Evolutionary conservation across 2,113 vertebrate genomes (phyloP).

Genomic region (Colius striatus): DNA sequence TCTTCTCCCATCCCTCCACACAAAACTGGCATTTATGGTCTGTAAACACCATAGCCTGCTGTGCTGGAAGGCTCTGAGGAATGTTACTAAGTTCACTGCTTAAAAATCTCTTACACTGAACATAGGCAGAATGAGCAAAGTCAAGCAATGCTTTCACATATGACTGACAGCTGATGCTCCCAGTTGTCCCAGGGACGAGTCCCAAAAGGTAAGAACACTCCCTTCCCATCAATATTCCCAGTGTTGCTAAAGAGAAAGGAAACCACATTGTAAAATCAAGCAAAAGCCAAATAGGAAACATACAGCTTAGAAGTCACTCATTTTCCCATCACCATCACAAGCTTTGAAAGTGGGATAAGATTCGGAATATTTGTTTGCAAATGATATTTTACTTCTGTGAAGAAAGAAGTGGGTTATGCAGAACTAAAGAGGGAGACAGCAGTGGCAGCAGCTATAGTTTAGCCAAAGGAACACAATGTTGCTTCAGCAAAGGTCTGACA

Average conservation of each 20-base stretch:
- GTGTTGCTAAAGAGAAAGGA: background rate
- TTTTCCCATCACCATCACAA: background rate
- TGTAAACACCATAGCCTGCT: background rate
- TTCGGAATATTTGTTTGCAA: background rate
- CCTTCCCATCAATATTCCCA: background rate
- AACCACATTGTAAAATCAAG: background rate
- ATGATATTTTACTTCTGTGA: background rate
- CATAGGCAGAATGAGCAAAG: background rate
- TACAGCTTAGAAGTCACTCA: background rate
- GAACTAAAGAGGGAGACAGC: background rate
- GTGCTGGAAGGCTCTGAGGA: background rate
- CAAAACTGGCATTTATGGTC: background rate
- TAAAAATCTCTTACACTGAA: background rate
- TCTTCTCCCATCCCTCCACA: background rate
- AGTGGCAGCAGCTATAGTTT: background rate
- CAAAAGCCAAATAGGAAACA: background rate
- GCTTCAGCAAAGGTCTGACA: background rate
- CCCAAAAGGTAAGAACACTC: background rate
- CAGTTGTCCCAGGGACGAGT: background rate
- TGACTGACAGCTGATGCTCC: background rate
- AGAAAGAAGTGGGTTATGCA: background rate
- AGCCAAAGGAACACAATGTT: background rate
- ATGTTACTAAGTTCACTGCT: background rate
- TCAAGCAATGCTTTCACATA: fast-evolving
- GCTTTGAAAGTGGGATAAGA: background rate